Conservation (phyloP, 2,113 vertebrate genomes). For the Aix galericulata region DNA sequence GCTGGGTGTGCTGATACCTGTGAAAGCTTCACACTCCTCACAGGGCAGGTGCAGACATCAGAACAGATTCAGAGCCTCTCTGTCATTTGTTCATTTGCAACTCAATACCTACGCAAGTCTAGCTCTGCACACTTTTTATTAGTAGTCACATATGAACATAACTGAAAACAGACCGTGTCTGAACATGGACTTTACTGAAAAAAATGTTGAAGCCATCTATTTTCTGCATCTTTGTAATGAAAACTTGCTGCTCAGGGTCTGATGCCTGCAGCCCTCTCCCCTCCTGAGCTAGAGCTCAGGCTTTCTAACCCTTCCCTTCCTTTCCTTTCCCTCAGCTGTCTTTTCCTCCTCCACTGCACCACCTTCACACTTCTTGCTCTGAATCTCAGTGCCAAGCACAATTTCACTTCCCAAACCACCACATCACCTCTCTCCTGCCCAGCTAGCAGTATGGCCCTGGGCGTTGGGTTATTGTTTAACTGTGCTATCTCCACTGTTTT, state of each 20-base stretch:
- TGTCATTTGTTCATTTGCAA: not conserved
- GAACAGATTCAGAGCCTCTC: not conserved
- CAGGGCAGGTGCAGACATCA: accelerated
- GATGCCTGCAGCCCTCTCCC: too few species aligned
- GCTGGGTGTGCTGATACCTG: not conserved
- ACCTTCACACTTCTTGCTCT: not conserved
- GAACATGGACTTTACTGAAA: not conserved
- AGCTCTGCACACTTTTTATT: not conserved
- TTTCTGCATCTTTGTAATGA: not conserved
- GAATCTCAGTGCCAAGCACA: too few species aligned
- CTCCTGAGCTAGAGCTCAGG: too few species aligned
- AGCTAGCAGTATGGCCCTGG: not conserved
- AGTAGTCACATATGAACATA: not conserved
- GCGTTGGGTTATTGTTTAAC: too few species aligned
- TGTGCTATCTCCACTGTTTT: too few species aligned
- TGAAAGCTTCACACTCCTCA: not conserved
- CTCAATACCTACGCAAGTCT: not conserved
- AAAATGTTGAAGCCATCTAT: not conserved
- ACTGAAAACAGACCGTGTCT: not conserved
- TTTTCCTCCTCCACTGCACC: not conserved
- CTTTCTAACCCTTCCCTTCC: not conserved
- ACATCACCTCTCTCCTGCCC: not conserved
- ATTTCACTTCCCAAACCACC: not conserved
- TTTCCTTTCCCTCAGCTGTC: not conserved
- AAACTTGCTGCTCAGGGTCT: not conserved